phyloP scores from a whole-genome alignment of 2,113 vertebrate genomes.

The Regulus satrapa region DNA sequence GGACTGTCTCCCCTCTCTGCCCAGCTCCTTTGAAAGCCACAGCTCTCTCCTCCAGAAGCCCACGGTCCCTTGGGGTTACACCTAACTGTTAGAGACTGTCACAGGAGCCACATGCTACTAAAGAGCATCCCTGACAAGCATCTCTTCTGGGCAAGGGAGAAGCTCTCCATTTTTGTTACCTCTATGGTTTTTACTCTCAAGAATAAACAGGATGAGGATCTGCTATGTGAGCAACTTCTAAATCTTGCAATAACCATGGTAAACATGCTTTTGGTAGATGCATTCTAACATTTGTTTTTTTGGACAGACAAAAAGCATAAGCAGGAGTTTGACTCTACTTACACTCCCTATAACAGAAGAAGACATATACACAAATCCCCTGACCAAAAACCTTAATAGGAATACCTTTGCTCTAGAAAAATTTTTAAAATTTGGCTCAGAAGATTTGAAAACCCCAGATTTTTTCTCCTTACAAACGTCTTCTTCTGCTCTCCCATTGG shows the following conservation, averaged over 20 bases:
- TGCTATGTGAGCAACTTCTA: not conserved
- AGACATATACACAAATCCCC: not conserved
- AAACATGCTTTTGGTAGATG: not conserved
- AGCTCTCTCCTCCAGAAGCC: not conserved
- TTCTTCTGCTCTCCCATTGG: not conserved
- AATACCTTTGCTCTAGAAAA: not conserved
- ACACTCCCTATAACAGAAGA: not conserved
- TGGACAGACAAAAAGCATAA: not conserved
- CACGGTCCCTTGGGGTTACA: not conserved
- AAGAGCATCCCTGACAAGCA: not conserved
- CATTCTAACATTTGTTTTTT: not conserved
- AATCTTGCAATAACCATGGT: not conserved
- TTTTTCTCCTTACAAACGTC: not conserved
- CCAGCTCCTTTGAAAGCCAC: not conserved
- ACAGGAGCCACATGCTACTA: rapidly evolving
- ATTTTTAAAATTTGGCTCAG: not conserved
- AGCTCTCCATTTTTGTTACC: not conserved
- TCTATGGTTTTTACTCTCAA: not conserved
- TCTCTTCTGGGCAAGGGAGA: not conserved
- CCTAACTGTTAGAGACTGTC: rapidly evolving
- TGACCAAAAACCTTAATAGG: not conserved
- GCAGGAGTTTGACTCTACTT: not conserved
- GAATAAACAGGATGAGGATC: not conserved
- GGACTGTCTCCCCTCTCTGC: not conserved
- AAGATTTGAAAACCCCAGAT: not conserved